phyloP scores from a whole-genome alignment of 2,888 invertebrate species.

The Hydroisotoma schaefferi region DNA sequence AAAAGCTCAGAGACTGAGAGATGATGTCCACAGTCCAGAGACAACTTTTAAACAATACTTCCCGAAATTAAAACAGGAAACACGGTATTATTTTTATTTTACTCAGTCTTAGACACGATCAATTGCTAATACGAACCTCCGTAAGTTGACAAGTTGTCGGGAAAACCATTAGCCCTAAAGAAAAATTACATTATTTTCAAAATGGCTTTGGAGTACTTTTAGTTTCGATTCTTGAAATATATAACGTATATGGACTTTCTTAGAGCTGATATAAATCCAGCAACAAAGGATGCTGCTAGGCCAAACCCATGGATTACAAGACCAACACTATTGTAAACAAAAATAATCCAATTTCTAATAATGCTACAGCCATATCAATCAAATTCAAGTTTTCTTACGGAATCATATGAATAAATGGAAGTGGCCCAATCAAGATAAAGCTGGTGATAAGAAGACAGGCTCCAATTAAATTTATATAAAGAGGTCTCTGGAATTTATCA shows the following conservation, averaged over 20 bases:
- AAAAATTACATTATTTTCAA: too few species aligned
- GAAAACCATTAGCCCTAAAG: too few species aligned
- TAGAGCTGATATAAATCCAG: constrained; percentile 79
- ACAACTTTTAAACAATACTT: too few species aligned
- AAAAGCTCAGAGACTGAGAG: constrained; percentile 82
- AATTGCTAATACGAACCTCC: too few species aligned
- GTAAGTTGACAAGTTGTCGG: too few species aligned
- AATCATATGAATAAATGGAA: constrained; percentile 66
- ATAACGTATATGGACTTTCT: constrained; percentile 70
- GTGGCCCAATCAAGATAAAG: constrained; percentile 74
- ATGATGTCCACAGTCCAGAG: constrained; percentile 85
- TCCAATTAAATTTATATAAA: constrained; percentile 65
- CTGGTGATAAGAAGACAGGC: constrained; percentile 64
- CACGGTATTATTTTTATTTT: too few species aligned
- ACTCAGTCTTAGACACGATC: too few species aligned
- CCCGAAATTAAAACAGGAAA: too few species aligned
- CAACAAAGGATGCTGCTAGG: constrained; percentile 78
- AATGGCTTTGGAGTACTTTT: too few species aligned
- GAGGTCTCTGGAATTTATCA: constrained; percentile 66
- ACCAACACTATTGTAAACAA: constrained; percentile 62
- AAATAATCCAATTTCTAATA: too few species aligned
- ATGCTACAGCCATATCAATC: too few species aligned
- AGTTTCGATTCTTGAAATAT: too few species aligned
- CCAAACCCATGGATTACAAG: constrained; percentile 76
- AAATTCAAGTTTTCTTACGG: constrained; percentile 60